phyloP scores from a whole-genome alignment of 2,888 invertebrate genomes.

The Amphipoea lucens region DNA sequence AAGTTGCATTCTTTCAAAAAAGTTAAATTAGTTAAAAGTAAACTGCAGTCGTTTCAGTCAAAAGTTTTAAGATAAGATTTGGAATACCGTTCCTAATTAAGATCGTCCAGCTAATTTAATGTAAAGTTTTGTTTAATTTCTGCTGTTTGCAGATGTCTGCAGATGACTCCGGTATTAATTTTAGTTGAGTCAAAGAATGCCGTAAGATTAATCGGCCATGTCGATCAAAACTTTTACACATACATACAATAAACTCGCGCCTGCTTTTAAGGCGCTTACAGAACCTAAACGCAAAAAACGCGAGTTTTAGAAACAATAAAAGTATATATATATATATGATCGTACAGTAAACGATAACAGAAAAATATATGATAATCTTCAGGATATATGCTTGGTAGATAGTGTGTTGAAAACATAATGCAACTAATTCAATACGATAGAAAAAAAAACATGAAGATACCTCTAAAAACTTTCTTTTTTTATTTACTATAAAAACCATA shows the following conservation, averaged over 20 bases:
- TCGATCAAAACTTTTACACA: neutral
- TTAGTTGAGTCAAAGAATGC: constrained; percentile 9
- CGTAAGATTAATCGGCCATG: neutral
- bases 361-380: no score
- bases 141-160: constrained; percentile 46
- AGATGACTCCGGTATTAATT: constrained; percentile 17
- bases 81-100: constrained; percentile 46
- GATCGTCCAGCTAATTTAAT: constrained; percentile 43
- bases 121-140: constrained; percentile 50
- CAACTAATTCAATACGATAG: no score
- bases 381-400: no score
- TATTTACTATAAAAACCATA: no score
- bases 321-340: no score
- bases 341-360: no score
- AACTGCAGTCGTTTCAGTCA: constrained; percentile 19
- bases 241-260: neutral
- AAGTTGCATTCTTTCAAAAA: constrained; percentile 26
- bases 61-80: constrained; percentile 51
- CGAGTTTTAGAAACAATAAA: no score
- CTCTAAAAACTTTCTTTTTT: no score
- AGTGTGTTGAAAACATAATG: no score
- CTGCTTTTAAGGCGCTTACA: no score
- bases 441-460: no score
- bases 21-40: constrained; percentile 33
- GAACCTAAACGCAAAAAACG: no score